Evolutionary conservation across 2,113 vertebrate genomes (phyloP).

Genomic region (Heterocephalus glaber): DNA sequence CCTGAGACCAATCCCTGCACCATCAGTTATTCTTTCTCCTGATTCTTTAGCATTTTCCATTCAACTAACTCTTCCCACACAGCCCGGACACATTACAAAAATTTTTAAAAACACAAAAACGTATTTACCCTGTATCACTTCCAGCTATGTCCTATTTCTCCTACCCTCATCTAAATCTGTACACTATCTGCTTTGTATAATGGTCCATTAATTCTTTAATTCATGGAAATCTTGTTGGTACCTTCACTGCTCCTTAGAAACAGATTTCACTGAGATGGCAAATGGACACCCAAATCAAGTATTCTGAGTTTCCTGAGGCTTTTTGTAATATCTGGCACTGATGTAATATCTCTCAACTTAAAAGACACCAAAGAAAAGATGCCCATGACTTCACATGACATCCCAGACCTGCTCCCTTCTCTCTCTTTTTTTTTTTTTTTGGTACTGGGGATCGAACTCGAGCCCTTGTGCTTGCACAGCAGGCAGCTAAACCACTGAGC

Average conservation of each 20-base stretch:
- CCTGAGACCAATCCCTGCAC: not conserved
- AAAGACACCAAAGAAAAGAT: no score
- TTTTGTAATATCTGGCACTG: not conserved
- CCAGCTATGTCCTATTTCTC: not conserved
- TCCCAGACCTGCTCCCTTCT: not conserved
- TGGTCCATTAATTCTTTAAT: not conserved
- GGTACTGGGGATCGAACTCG: no score
- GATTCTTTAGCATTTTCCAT: not conserved
- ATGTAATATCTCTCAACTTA: not conserved
- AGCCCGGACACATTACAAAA: not conserved
- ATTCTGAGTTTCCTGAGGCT: not conserved
- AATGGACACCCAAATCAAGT: not conserved
- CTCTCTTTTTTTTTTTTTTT: no score
- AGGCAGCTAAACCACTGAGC: no score
- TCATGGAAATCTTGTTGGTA: not conserved
- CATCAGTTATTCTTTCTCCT: not conserved
- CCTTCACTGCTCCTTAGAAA: not conserved
- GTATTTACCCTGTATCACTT: not conserved
- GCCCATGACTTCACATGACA: not conserved
- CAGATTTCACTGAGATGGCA: not conserved
- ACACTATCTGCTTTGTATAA: not conserved
- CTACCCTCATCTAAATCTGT: not conserved
- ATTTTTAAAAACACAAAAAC: not conserved
- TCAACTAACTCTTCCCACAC: not conserved
- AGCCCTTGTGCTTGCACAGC: no score